Percentiles rank a stretch among this genome's conserved stretches.
These are phyloP conservation scores for Hyposmocoma kahamanoa DNA, from an alignment of 1,140 invertebrate genomes.

Conservation along the genomic window DNA sequence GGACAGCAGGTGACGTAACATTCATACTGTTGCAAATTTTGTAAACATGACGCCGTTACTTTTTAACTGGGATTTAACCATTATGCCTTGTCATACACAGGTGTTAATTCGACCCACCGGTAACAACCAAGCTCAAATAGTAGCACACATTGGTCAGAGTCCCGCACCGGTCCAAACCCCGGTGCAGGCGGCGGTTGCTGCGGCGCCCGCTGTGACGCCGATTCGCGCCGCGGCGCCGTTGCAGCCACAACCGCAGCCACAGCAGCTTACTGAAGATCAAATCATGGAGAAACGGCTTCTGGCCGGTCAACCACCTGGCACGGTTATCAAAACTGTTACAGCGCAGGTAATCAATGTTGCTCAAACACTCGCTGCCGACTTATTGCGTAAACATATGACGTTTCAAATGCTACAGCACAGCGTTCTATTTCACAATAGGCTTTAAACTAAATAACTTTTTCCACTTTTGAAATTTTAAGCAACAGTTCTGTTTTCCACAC, in stretches of 20 bases:
- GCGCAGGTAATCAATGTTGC: conserved; percentile 76
- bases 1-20: conserved; percentile 77
- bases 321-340: conserved; percentile 89
- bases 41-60: not conserved
- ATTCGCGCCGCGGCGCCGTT: conserved; percentile 25
- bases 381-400: too few species aligned
- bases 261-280: conserved; percentile 65
- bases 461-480: too few species aligned
- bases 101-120: conserved; percentile 83
- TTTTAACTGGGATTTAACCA: not conserved
- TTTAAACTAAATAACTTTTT: too few species aligned
- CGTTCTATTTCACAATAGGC: too few species aligned
- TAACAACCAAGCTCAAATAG: conserved; percentile 82
- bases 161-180: conserved; percentile 32
- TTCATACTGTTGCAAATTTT: not conserved
- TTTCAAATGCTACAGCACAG: too few species aligned
- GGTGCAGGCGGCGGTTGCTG: conserved; percentile 21
- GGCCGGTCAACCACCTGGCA: conserved; percentile 86
- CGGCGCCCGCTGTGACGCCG: conserved; percentile 25
- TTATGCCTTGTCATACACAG: not conserved
- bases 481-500: too few species aligned
- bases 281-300: conserved; percentile 82
- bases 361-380: too few species aligned
- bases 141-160: conserved; percentile 74
- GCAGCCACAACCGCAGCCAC: conserved; percentile 21